Evolutionary conservation across 2,797 vertebrate species (phyloP), one percentile per base, ranked within the genome.

Genomic region (Benthosema pterotum): DNA sequence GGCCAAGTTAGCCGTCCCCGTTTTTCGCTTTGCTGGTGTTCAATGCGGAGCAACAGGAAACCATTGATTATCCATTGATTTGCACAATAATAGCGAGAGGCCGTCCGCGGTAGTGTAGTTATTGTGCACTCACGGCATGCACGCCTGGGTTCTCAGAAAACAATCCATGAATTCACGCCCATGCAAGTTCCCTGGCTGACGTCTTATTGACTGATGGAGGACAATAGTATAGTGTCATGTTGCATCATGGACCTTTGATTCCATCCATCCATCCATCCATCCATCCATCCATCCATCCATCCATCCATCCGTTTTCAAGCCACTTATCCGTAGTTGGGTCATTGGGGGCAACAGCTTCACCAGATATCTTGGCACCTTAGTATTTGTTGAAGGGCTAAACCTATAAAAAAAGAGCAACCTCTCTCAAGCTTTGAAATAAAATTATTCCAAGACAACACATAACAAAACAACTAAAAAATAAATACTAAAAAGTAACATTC

Each of bases 181-280:
- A 11, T 11, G 59, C 18, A 3, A 43, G 42, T 32, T 63, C 25
- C 18, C 8, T 3, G 5, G 52, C 16, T n/a, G 2, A 46, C n/a
- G 13, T 1, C 14, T n/a, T 46, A 46, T 46, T 46, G 45, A 54
- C 13, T 46, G 45, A 54, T 11, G 0, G 52, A 58, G 49, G 22
- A 45, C 5, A 18, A 53, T 12, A 22, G 11, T 45, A 38, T 70
- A 19, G 49, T 73, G 77, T 57, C 75, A 56, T 52, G 32, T 46
- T 6, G 5, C 62, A 47, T 73, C 63, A 71, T 74, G 0, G 22
- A 22, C 25, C 71, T 32, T 55, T 80, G 6, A 83, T 82, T 25
- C 22, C 22, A 25, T 25, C 22, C 22, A 25, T 25, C 22, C 22
- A 25, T 22, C 19, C 19, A 22, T 22, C 19, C 19, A 22, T 22